Percentiles rank a stretch among this genome's conserved stretches.
Evolutionary conservation across 2,797 vertebrate genomes (phyloP).

Genomic region (Lepidocolaptes lacrymiger): DNA sequence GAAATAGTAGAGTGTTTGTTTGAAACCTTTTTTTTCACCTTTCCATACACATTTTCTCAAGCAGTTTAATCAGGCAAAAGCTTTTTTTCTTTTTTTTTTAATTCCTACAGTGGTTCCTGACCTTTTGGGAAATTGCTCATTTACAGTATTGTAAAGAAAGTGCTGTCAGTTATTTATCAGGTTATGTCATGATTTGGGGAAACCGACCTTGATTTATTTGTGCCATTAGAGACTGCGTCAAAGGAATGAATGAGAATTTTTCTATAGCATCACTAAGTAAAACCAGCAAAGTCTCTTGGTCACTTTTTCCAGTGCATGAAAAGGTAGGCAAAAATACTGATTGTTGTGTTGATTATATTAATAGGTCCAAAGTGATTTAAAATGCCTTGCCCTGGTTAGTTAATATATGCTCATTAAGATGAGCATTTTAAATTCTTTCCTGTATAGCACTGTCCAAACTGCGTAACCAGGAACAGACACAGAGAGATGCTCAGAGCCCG

Average conservation of each 20-base stretch:
- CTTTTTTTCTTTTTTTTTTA: neutral
- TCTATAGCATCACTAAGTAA: neutral
- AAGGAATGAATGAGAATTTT: constrained; percentile 32
- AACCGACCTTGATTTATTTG: constrained; percentile 59
- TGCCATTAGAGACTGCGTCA: constrained; percentile 45
- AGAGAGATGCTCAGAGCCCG: neutral
- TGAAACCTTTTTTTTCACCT: neutral
- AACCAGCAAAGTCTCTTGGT: neutral
- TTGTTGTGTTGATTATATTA: neutral
- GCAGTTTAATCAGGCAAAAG: constrained; percentile 56
- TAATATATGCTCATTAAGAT: neutral
- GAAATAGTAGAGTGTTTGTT: neutral
- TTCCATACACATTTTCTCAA: constrained; percentile 1
- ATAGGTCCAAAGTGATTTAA: neutral
- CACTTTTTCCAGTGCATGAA: neutral
- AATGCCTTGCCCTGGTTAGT: neutral
- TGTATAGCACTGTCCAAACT: neutral
- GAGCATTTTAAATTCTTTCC: neutral
- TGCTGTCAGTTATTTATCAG: constrained; percentile 47
- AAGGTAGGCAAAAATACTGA: constrained; percentile 11
- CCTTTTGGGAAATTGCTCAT: constrained; percentile 32
- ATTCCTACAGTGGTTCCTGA: neutral
- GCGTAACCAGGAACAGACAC: neutral
- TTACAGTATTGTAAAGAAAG: constrained; percentile 36
- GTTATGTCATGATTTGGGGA: constrained; percentile 41